Conservation (phyloP, 35 echinoderm and acorn worm genomes). For the Eucidaris tribuloides region DNA sequence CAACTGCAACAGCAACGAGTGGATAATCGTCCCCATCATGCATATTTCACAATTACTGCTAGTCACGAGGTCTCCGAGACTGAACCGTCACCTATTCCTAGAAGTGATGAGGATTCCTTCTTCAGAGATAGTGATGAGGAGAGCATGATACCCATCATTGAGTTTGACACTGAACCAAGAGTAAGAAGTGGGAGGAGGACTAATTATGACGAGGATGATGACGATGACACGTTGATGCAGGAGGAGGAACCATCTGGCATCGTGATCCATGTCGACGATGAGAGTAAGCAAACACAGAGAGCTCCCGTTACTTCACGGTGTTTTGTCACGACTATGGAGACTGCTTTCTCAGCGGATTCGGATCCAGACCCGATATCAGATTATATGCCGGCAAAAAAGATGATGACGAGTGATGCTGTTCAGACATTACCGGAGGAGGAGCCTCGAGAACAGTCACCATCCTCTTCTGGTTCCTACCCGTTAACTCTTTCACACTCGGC, state of each 20-base stretch:
- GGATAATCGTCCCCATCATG: too few relatives aligned
- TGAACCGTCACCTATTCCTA: not conserved
- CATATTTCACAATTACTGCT: slow-evolving; percentile 6
- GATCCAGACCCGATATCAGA: not conserved
- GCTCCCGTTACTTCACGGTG: not conserved
- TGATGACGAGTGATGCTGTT: too few relatives aligned
- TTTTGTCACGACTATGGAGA: not conserved
- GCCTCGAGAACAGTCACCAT: too few relatives aligned
- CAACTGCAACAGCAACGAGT: too few relatives aligned
- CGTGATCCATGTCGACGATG: not conserved
- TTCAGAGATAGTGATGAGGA: not conserved
- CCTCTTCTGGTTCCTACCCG: too few relatives aligned
- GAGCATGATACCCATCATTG: slow-evolving; percentile 12
- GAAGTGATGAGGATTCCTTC: not conserved
- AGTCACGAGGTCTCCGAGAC: too few relatives aligned
- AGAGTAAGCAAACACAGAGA: not conserved
- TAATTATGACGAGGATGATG: not conserved
- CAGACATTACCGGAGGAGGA: too few relatives aligned
- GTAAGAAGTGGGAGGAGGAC: not conserved
- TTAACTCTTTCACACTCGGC: too few relatives aligned
- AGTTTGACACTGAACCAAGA: not conserved
- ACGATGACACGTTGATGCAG: too few relatives aligned
- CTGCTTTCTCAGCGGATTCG: not conserved
- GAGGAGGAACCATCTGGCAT: not conserved
- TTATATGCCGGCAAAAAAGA: too few relatives aligned